phyloP scores from a whole-genome alignment of 53 echinoderm and acorn worm species.

The Holothuria scabra region DNA sequence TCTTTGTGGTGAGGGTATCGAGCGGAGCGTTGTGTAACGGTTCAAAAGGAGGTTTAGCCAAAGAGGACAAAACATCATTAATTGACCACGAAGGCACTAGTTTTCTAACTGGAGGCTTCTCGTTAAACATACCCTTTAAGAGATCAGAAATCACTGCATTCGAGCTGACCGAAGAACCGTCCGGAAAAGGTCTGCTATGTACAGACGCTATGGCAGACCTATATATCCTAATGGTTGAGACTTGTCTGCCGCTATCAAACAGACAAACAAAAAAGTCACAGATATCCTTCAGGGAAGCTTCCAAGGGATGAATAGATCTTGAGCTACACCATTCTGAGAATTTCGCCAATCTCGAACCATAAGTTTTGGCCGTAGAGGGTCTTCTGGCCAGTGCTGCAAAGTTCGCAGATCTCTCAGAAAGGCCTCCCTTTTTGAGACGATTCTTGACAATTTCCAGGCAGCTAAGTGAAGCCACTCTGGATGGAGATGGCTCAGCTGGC shows the following conservation, averaged over 20 bases:
- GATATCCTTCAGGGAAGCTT: too few species aligned
- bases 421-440: too few species aligned
- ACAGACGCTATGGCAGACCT: constrained; percentile 26
- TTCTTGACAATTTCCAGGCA: too few species aligned
- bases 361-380: too few species aligned
- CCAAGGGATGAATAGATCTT: too few species aligned
- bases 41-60: constrained; percentile 22
- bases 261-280: background rate
- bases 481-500: too few species aligned
- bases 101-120: background rate
- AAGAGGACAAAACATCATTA: background rate
- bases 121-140: constrained; percentile 23
- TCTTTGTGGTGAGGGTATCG: background rate
- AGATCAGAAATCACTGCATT: background rate
- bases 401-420: too few species aligned
- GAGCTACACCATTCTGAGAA: too few species aligned
- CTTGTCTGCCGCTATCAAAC: background rate
- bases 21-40: constrained; percentile 14
- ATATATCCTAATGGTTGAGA: background rate
- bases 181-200: constrained; percentile 9
- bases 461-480: too few species aligned
- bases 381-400: too few species aligned
- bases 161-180: constrained; percentile 31
- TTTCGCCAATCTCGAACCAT: too few species aligned
- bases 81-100: constrained; percentile 31